Conservation (phyloP, 2,797 vertebrate species). For the Chromis chromis region DNA sequence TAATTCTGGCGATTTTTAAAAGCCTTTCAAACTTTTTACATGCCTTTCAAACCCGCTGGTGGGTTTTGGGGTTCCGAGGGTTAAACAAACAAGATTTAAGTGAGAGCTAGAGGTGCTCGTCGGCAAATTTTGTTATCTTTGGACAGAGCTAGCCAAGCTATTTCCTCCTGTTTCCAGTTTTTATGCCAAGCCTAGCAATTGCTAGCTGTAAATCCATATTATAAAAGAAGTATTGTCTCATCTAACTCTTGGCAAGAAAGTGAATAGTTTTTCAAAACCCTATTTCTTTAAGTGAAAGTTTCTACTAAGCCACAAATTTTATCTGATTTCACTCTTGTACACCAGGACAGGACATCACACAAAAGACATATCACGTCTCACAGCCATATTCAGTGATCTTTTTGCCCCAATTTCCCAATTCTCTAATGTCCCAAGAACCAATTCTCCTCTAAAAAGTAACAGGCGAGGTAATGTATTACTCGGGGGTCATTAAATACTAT, state of each 20-base stretch:
- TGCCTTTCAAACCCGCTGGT: no score
- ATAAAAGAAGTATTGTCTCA: background rate
- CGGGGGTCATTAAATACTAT: conserved; percentile 45
- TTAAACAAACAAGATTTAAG: background rate
- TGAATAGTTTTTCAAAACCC: no score
- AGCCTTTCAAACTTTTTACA: no score
- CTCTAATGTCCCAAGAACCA: conserved; percentile 12
- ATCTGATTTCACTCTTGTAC: conserved; percentile 13
- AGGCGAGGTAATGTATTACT: conserved; percentile 28
- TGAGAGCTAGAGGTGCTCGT: background rate
- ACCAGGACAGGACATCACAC: conserved; percentile 13
- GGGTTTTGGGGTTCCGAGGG: no score
- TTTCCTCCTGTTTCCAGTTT: background rate
- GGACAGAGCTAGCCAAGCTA: no score
- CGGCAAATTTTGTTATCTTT: background rate
- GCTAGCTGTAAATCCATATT: background rate
- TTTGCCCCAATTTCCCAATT: conserved; percentile 1
- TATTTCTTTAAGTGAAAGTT: no score
- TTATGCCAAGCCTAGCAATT: background rate
- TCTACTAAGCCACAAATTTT: background rate
- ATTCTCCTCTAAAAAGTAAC: conserved; percentile 16
- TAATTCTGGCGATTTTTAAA: no score
- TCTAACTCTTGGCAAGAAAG: no score
- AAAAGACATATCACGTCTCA: background rate
- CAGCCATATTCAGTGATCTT: conserved; percentile 10